Conservation (phyloP, 2,797 vertebrate genomes). For the Propithecus perrieri region DNA sequence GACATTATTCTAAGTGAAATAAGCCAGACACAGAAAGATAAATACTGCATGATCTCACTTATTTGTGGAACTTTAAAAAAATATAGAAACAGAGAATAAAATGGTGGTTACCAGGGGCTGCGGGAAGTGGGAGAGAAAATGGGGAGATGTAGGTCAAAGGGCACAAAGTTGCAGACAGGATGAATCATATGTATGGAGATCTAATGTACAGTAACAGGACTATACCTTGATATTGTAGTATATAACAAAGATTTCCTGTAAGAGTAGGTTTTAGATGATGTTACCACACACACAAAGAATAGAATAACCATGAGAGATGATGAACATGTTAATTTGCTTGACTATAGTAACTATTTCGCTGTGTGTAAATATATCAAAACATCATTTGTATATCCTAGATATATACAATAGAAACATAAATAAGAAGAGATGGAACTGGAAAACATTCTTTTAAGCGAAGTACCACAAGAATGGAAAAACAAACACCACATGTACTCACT, state of each 20-base stretch:
- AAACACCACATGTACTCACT: not conserved
- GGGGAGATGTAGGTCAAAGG: not conserved
- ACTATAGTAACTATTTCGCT: not conserved
- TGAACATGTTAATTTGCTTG: not conserved
- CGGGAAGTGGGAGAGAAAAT: no score
- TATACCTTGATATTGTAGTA: not conserved
- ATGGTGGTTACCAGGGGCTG: not conserved
- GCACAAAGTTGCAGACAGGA: not conserved
- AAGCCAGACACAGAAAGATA: not conserved
- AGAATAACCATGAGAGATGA: no score
- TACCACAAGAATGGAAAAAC: not conserved
- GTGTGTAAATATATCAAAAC: not conserved
- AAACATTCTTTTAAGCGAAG: not conserved
- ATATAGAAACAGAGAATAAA: not conserved
- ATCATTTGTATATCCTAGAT: not conserved
- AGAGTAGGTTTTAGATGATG: not conserved
- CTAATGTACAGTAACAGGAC: not conserved
- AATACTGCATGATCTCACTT: not conserved
- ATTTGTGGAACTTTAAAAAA: not conserved
- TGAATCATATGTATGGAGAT: not conserved
- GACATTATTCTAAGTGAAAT: not conserved
- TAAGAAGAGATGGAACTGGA: not conserved
- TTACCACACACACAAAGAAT: not conserved
- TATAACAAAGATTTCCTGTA: not conserved
- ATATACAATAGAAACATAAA: not conserved